Conservation (phyloP, 2,797 vertebrate species). For the Pangasius krempfi region DNA sequence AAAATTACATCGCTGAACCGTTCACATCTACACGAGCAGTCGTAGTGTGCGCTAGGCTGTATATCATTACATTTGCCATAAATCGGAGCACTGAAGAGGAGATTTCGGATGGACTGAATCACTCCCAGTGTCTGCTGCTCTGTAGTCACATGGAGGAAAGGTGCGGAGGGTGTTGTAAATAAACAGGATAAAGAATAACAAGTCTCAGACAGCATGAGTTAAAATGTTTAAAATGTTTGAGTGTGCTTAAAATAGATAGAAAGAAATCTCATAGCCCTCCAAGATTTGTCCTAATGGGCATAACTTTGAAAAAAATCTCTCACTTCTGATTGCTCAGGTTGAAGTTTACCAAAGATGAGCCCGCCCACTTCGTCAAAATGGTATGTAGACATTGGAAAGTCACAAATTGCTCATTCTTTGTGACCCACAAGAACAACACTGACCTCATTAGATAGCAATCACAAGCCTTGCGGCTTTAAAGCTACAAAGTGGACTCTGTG, state of each 20-base stretch:
- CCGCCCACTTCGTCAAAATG: background rate
- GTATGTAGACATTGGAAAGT: background rate
- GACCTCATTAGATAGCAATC: constrained; percentile 12
- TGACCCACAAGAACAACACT: background rate
- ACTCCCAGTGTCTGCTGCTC: background rate
- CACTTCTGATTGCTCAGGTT: no score
- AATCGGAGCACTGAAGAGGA: background rate
- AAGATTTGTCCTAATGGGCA: background rate
- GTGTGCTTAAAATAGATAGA: background rate
- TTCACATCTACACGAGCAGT: background rate
- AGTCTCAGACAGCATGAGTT: background rate
- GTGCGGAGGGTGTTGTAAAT: background rate
- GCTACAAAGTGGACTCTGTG: background rate
- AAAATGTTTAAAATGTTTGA: background rate
- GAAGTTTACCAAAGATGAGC: background rate
- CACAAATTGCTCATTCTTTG: background rate
- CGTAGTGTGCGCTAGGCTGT: background rate
- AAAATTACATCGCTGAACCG: background rate
- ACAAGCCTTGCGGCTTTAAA: background rate
- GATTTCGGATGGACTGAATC: background rate
- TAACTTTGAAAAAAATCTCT: no score
- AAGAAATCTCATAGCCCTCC: background rate
- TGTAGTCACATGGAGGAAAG: background rate
- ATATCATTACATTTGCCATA: background rate
- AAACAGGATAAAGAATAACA: background rate